A percentile compares a stretch with the other conserved stretches of the same genome.
Conservation (phyloP, 92 coral and sea anemone species). For the Zoanthus sociatus region DNA sequence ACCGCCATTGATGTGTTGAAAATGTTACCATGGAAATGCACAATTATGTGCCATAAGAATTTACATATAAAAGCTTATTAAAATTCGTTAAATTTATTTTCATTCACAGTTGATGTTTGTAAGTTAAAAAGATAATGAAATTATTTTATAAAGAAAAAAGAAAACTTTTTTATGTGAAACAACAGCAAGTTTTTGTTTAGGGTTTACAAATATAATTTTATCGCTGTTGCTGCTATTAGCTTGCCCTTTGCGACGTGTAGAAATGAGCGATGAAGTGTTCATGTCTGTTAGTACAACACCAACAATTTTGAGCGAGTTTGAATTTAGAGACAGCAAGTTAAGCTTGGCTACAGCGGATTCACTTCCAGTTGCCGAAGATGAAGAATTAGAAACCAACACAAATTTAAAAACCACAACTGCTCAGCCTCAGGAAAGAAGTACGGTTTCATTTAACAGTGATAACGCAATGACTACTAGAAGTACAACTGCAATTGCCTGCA, state of each 20-base stretch:
- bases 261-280: constrained; percentile 17
- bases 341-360: constrained; percentile 22
- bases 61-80: too few species aligned
- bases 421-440: background rate
- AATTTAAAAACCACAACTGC: background rate
- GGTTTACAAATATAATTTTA: too few species aligned
- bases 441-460: background rate
- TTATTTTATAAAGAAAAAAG: too few species aligned
- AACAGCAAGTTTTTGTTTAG: too few species aligned
- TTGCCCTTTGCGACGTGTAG: background rate
- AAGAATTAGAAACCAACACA: background rate
- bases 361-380: constrained; percentile 21
- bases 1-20: too few species aligned
- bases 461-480: background rate
- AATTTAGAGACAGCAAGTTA: constrained; percentile 27
- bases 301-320: constrained; percentile 25
- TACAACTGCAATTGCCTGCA: background rate
- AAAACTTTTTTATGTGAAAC: too few species aligned
- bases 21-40: too few species aligned
- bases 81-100: too few species aligned
- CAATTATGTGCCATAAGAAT: too few species aligned
- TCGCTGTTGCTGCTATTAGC: too few species aligned
- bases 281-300: constrained; percentile 33
- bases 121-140: too few species aligned
- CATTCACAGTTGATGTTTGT: too few species aligned